These are phyloP conservation scores for Euthynnus affinis DNA, from an alignment of 2,797 vertebrate species.

Conservation along the genomic window DNA sequence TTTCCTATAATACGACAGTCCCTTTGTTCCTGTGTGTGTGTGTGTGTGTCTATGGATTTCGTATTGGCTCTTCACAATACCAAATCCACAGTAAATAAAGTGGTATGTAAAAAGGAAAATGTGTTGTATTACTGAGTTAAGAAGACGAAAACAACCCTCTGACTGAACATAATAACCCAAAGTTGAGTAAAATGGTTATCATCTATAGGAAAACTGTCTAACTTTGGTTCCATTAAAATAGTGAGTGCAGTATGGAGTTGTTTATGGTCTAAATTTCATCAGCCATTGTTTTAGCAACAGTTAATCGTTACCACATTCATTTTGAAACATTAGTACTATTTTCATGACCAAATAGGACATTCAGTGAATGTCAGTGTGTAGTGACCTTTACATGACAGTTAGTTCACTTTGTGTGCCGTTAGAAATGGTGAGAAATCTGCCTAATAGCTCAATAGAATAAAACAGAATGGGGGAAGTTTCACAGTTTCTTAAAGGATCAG, in stretches of 20 bases:
- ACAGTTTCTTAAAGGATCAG: too few species aligned
- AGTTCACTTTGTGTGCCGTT: too few species aligned
- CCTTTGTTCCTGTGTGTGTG: neutral
- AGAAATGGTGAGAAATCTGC: too few species aligned
- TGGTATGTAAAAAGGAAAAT: neutral
- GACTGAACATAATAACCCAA: neutral
- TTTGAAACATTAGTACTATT: too few species aligned
- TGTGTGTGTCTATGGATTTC: slow-evolving; percentile 31
- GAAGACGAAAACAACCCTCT: neutral
- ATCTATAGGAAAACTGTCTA: neutral
- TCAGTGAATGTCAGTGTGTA: neutral
- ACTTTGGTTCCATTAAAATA: neutral
- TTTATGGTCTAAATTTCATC: neutral
- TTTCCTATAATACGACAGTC: slow-evolving; percentile 8
- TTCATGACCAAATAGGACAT: neutral
- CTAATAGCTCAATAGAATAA: too few species aligned
- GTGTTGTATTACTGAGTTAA: neutral
- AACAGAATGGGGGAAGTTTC: too few species aligned
- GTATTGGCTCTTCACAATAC: neutral
- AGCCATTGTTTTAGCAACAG: too few species aligned
- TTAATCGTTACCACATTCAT: too few species aligned
- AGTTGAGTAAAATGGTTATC: neutral
- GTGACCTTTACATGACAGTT: neutral
- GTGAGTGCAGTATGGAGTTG: neutral
- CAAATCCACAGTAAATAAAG: slow-evolving; percentile 5